Percentiles rank a stretch among this genome's conserved stretches.
These are phyloP conservation scores for Yponomeuta evonymella DNA, from an alignment of 2,888 invertebrate species.

Conservation along the genomic window DNA sequence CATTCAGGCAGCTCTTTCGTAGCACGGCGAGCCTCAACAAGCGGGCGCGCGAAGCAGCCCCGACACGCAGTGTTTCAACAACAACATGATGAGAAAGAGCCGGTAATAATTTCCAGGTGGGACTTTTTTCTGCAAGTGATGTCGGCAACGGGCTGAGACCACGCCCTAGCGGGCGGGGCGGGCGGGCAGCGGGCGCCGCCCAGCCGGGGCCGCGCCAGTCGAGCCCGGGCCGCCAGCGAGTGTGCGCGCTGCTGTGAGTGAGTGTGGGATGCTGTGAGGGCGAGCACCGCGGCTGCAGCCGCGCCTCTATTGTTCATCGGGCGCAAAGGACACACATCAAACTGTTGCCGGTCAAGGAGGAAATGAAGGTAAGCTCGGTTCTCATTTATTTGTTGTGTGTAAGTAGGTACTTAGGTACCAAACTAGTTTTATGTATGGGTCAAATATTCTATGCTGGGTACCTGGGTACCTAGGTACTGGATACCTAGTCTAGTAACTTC, in stretches of 20 bases:
- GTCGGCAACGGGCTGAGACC: not conserved
- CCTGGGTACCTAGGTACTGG: no score
- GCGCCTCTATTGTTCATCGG: conserved; percentile 20
- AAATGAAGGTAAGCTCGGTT: conserved; percentile 56
- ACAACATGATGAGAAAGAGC: not conserved
- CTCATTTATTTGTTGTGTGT: not conserved
- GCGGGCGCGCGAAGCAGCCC: not conserved
- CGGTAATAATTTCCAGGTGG: conserved; percentile 4
- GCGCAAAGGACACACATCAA: conserved; percentile 36
- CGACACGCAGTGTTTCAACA: not conserved
- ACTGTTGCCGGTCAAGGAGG: conserved; percentile 59
- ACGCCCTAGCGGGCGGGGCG: conserved; percentile 1
- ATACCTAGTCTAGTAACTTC: no score
- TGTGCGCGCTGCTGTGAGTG: conserved; percentile 16
- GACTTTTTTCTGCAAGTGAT: not conserved
- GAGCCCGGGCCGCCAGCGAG: conserved; percentile 12
- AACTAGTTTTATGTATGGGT: no score
- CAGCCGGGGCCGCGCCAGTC: conserved; percentile 10
- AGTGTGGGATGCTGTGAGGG: conserved; percentile 16
- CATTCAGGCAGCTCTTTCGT: no score
- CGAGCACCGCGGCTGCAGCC: conserved; percentile 19
- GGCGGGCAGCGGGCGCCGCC: conserved; percentile 15
- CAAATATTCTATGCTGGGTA: no score
- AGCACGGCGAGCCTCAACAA: no score
- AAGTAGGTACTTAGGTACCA: no score